These are phyloP conservation scores for Tachysurus fulvidraco DNA, from an alignment of 2,113 vertebrate species.

Conservation along the genomic window DNA sequence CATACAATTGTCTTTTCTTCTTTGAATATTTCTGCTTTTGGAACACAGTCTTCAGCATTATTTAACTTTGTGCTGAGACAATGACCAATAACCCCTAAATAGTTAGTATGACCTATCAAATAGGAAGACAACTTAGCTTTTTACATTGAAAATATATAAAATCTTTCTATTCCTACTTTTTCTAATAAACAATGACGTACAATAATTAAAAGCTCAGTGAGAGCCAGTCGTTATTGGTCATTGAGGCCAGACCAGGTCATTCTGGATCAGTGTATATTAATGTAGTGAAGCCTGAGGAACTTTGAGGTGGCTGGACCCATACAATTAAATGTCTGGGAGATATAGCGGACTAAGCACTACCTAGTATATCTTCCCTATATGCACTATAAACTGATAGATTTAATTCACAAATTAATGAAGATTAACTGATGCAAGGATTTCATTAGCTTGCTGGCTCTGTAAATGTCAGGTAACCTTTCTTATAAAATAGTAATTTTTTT, in stretches of 20 bases:
- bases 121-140: not conserved
- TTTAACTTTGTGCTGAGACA: not conserved
- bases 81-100: not conserved
- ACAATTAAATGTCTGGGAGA: not conserved
- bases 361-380: not conserved
- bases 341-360: not conserved
- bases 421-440: not conserved
- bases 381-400: not conserved
- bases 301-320: constrained; percentile 51
- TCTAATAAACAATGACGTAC: not conserved
- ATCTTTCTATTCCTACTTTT: not conserved
- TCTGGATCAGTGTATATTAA: constrained; percentile 47
- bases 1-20: not conserved
- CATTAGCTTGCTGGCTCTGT: not conserved
- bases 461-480: not conserved
- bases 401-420: not conserved
- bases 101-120: not conserved
- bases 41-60: not conserved
- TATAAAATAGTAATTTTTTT: not conserved
- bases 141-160: not conserved
- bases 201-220: constrained; percentile 49
- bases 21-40: not conserved
- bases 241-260: constrained; percentile 55
- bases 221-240: constrained; percentile 51
- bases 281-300: constrained; percentile 55